A percentile compares a stretch with the other conserved stretches of the same genome.
Evolutionary conservation across 2,888 invertebrate species (phyloP).

Genomic region (Palloptera scutellata): DNA sequence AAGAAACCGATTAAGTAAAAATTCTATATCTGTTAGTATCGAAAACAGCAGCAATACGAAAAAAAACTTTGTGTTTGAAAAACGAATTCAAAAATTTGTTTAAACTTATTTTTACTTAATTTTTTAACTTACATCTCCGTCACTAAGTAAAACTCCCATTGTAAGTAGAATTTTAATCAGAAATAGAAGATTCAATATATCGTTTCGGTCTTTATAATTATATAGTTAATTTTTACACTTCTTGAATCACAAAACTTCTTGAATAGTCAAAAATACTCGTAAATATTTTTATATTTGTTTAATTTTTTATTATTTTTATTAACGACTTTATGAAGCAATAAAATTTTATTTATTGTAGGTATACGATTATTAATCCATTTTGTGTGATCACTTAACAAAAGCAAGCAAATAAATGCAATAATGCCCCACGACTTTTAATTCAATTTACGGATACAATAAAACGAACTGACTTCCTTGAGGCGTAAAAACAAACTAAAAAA

Average conservation of each 20-base stretch:
- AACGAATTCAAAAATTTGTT: too few species aligned
- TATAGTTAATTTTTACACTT: too few species aligned
- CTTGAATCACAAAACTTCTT: too few species aligned
- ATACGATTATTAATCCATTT: neutral
- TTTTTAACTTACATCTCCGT: conserved; percentile 56
- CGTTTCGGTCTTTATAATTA: conserved; percentile 33
- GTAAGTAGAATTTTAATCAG: neutral
- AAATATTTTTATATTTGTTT: neutral
- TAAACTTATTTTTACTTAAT: neutral
- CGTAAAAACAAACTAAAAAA: conserved; percentile 60
- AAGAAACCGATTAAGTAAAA: too few species aligned
- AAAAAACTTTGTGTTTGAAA: too few species aligned
- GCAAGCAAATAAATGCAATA: conserved; percentile 4
- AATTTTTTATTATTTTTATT: conserved; percentile 17
- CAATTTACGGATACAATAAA: conserved; percentile 9
- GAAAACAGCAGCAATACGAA: too few species aligned
- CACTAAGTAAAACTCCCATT: conserved; percentile 58
- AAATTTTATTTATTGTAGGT: neutral
- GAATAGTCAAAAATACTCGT: too few species aligned
- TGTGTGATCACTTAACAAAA: neutral
- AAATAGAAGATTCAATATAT: conserved; percentile 15
- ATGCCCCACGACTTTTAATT: neutral
- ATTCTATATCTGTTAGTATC: too few species aligned
- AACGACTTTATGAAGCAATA: conserved; percentile 1
- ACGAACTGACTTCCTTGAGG: conserved; percentile 56